phyloP scores from a whole-genome alignment of 2,113 vertebrate species.

The Tachysurus fulvidraco region DNA sequence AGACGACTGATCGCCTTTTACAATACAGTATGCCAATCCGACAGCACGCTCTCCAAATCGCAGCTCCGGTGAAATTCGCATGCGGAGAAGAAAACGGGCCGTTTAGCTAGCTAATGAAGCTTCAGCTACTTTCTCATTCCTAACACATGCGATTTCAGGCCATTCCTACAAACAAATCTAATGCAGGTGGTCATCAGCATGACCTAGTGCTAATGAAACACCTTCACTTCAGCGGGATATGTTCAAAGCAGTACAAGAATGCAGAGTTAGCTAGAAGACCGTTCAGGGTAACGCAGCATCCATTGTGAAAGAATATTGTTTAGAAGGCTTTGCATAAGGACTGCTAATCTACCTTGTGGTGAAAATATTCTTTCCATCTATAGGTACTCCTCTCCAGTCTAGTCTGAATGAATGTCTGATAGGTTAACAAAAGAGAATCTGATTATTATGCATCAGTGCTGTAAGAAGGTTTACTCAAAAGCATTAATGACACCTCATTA shows the following conservation, averaged over 20 bases:
- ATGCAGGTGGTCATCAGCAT: neutral
- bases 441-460: neutral
- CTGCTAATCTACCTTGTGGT: neutral
- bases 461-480: neutral
- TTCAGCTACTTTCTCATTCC: neutral
- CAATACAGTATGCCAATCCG: constrained; percentile 20
- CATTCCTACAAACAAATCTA: neutral
- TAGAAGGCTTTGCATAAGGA: neutral
- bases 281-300: neutral
- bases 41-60: neutral
- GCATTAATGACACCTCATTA: constrained; percentile 35
- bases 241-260: neutral
- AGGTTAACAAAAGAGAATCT: neutral
- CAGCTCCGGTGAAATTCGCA: neutral
- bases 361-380: neutral
- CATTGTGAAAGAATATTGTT: neutral
- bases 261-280: neutral
- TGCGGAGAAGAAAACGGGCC: neutral
- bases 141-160: neutral
- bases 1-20: constrained; percentile 11
- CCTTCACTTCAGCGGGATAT: neutral
- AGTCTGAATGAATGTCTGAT: neutral
- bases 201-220: neutral
- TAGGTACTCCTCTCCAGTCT: neutral
- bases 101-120: neutral